phyloP scores from a whole-genome alignment of 2,113 vertebrate genomes.

The Planiliza haematocheilus region DNA sequence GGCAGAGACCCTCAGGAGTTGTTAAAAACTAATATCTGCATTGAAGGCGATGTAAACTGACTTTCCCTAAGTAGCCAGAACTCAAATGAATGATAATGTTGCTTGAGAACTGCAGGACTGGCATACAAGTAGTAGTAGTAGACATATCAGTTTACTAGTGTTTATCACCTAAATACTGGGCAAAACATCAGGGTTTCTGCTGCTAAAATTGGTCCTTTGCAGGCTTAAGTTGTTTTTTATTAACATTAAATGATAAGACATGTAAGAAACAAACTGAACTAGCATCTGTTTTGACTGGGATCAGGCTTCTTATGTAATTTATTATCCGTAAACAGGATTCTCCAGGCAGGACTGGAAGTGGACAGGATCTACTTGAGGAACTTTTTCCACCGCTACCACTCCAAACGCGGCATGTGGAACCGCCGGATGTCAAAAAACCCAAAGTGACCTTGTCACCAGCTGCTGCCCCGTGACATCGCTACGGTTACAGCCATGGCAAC shows the following conservation, averaged over 20 bases:
- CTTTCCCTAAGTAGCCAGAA: no score
- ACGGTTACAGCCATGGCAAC: constrained; percentile 32
- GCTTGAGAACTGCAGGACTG: not conserved
- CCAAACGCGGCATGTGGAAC: constrained; percentile 98
- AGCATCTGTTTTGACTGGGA: not conserved
- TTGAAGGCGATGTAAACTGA: no score
- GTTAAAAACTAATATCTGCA: no score
- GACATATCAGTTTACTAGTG: no score
- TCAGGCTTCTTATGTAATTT: not conserved
- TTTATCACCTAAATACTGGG: no score
- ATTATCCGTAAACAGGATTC: constrained; percentile 81
- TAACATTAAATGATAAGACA: not conserved
- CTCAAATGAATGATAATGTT: no score
- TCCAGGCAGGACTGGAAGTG: constrained; percentile 93
- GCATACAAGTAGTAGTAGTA: no score
- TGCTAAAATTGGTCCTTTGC: no score
- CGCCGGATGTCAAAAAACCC: constrained; percentile 55
- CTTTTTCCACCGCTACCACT: constrained; percentile 95
- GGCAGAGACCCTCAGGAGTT: no score
- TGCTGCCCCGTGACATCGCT: constrained; percentile 56
- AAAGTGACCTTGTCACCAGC: constrained; percentile 59
- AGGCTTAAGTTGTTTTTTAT: no score
- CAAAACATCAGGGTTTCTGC: no score
- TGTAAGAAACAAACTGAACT: not conserved
- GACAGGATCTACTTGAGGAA: constrained; percentile 93